phyloP scores from a whole-genome alignment of 2,113 vertebrate genomes.

The Spilogale gracilis region DNA sequence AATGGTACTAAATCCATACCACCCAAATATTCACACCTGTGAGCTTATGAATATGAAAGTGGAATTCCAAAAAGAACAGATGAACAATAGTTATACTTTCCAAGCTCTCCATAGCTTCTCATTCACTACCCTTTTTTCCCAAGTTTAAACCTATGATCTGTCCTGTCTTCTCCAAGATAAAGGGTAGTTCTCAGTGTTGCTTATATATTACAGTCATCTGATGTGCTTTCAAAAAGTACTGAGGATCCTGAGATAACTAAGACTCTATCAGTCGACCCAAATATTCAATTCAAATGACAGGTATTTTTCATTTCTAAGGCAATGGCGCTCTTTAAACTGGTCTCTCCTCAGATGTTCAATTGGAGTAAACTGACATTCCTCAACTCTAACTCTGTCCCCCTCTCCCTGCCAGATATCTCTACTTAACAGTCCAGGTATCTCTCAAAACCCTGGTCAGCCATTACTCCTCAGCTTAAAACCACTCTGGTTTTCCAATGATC shows the following conservation, averaged over 20 bases:
- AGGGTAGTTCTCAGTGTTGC: background rate
- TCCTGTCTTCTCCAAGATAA: background rate
- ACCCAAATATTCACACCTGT: background rate
- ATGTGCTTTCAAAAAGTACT: background rate
- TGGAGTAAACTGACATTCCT: background rate
- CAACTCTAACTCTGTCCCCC: background rate
- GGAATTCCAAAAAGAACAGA: background rate
- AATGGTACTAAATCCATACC: background rate
- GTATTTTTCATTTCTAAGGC: background rate
- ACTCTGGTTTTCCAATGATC: background rate
- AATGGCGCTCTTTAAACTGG: background rate
- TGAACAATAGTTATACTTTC: background rate
- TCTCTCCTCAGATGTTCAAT: background rate
- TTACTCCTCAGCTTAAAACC: constrained; percentile 31
- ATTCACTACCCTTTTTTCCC: background rate
- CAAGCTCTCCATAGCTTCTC: background rate
- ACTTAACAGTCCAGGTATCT: background rate
- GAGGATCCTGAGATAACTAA: background rate
- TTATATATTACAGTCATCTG: background rate
- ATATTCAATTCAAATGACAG: background rate
- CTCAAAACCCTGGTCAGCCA: background rate
- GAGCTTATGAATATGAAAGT: background rate
- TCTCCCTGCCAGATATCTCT: background rate
- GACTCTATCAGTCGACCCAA: background rate
- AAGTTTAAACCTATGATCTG: background rate